Conservation (phyloP, 2,113 vertebrate species). For the Syngnathus scovelli region DNA sequence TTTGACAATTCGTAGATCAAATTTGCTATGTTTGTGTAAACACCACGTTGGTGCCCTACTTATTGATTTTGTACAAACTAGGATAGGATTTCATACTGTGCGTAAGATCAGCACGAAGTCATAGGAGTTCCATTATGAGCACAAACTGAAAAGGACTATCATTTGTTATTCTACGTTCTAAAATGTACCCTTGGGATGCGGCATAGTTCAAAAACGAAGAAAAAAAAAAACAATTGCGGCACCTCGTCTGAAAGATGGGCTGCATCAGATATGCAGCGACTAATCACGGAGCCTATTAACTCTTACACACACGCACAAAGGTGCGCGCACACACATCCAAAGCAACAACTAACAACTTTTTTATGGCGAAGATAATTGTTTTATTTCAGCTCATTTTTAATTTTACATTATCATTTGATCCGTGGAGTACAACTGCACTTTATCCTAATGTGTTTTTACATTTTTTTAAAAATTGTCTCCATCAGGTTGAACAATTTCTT, state of each 20-base stretch:
- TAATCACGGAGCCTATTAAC: conserved; percentile 53
- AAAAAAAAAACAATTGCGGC: conserved; percentile 35
- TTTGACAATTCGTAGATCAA: background rate
- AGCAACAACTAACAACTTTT: no score
- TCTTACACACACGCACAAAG: background rate
- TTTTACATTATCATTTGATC: background rate
- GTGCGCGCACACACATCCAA: no score
- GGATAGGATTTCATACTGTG: conserved; percentile 42
- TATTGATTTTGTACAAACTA: conserved; percentile 27
- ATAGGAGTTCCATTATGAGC: conserved; percentile 61
- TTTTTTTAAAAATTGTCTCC: background rate
- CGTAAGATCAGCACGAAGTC: conserved; percentile 58
- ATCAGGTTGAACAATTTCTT: no score
- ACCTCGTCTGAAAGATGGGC: conserved; percentile 57
- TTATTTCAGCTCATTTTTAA: no score
- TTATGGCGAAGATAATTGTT: no score
- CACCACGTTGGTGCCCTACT: conserved; percentile 22
- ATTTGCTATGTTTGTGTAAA: no score
- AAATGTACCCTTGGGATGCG: conserved; percentile 63
- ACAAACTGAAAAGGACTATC: conserved; percentile 63
- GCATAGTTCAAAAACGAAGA: conserved; percentile 45
- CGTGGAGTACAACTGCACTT: background rate
- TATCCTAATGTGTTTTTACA: background rate
- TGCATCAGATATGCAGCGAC: conserved; percentile 49
- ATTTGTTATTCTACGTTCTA: conserved; percentile 65